These are phyloP conservation scores for Cercopithecus petaurista DNA, from an alignment of 2,797 vertebrate species.

Conservation along the genomic window DNA sequence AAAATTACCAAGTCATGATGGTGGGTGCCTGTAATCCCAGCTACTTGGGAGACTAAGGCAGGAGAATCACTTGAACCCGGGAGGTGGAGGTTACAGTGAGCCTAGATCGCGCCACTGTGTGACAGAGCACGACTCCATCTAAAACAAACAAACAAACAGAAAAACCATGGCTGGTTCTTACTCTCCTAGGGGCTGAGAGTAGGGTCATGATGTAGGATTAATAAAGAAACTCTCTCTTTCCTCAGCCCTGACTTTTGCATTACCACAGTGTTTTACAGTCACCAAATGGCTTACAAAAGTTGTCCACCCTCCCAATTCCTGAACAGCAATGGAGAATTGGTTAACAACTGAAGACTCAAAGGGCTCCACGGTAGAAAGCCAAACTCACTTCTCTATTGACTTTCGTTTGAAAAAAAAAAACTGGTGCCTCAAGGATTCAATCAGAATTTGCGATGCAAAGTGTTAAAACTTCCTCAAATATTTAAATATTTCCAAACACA, in stretches of 20 bases:
- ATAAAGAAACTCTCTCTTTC: background rate
- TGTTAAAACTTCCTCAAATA: background rate
- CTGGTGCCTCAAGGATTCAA: background rate
- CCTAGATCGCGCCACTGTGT: background rate
- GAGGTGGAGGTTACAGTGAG: background rate
- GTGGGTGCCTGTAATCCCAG: background rate
- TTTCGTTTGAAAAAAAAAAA: background rate
- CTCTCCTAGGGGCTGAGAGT: too few species aligned
- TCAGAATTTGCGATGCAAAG: background rate
- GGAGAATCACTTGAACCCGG: background rate
- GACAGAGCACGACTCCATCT: background rate
- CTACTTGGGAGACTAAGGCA: background rate
- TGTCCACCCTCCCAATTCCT: background rate
- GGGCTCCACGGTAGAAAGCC: rapidly evolving
- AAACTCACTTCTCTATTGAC: background rate
- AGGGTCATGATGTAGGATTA: background rate
- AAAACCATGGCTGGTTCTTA: background rate
- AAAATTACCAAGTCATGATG: background rate
- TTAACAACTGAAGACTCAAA: background rate
- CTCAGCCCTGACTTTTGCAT: background rate
- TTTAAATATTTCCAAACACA: background rate
- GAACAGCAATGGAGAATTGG: background rate
- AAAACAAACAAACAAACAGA: background rate
- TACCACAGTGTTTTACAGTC: too few species aligned
- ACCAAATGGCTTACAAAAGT: background rate